Base-by-base conservation (phyloP, 2,113 vertebrate species). In the Nothoprocta perdicaria region DNA sequence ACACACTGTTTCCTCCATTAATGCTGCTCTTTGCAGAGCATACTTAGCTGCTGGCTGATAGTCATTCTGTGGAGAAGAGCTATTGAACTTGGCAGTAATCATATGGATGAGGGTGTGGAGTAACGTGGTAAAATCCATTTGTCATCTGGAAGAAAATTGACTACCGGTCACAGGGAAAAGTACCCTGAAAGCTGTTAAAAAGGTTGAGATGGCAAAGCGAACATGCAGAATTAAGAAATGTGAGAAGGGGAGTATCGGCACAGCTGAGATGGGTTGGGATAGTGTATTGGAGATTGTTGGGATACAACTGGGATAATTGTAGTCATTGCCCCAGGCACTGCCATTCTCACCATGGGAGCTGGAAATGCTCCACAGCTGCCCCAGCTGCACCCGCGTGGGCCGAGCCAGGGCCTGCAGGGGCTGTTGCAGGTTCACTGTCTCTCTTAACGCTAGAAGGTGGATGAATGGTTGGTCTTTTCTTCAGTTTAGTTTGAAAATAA, bases 321-420 rank as follows among this genome's bases (percentile, higher is more conserved):
- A 38, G 35, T 6, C 60, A 41, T 29, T 80, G 80, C 61, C 50
- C 77, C 35, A 67, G 76, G 50, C 46, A 77, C 35, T 50, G 45
- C 53, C 27, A 9, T 24, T 80, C 65, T 61, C 73, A 78, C 41
- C 48, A 90, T 94, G 68, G 88, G 90, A 90, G 88, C 63, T 91
- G 60, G 72, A 50, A 93, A 90, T 80, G 65, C 50, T 83, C 76
- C 65, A 68, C 90, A 89, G 68, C 77, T 92, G 65, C 76, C 65
- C 65, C 90, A 89, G 68, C 77, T 92, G 65, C 60, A 86, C 63
- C 77, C 76, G 86, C 55, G 10, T 83, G 88, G 57, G 50, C 63
- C 62, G 27, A 76, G 57, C 53, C 0, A 1, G 27, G 12, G 2
- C 12, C 73, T 73, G 17, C 2, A 43, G 12, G 4, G 4, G 3